Conservation (phyloP, 2,888 invertebrate species). For the Plusia festucae region DNA sequence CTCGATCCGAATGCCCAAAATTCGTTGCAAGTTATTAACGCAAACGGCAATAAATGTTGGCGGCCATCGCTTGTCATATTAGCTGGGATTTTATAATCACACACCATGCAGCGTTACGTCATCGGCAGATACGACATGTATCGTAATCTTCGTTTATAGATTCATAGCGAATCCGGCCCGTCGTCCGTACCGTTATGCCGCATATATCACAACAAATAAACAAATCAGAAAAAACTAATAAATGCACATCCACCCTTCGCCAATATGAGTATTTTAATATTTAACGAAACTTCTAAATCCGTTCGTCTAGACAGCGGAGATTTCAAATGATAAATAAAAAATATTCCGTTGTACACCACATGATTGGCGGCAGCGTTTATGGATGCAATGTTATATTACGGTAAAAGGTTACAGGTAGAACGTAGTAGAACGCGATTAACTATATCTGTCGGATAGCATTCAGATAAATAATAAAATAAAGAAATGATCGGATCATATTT, state of each 20-base stretch:
- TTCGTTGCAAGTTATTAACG: slow-evolving; percentile 28
- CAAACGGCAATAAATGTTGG: slow-evolving; percentile 30
- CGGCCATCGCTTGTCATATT: slow-evolving; percentile 30
- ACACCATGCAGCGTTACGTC: slow-evolving; percentile 51
- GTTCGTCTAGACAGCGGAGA: slow-evolving; percentile 6
- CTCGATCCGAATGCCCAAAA: slow-evolving; percentile 35
- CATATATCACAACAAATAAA: not conserved
- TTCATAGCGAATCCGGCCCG: slow-evolving; percentile 28
- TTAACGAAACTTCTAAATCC: slow-evolving; percentile 13
- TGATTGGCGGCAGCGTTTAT: not conserved
- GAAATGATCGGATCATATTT: no score
- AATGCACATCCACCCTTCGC: not conserved
- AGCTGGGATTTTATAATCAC: slow-evolving; percentile 52
- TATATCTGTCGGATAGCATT: not conserved
- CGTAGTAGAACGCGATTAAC: not conserved
- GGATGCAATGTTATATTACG: not conserved
- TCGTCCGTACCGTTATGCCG: slow-evolving; percentile 15
- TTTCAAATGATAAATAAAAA: slow-evolving; percentile 38
- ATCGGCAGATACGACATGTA: slow-evolving; percentile 51
- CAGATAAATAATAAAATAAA: no score
- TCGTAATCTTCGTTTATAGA: slow-evolving; percentile 45
- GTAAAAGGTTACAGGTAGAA: not conserved
- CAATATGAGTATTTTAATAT: slow-evolving; percentile 12
- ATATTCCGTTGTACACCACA: slow-evolving; percentile 1
- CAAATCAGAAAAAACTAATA: slow-evolving; percentile 7